A percentile compares a stretch with the other conserved stretches of the same genome.
Evolutionary conservation across 2,797 vertebrate genomes (phyloP).

Genomic region (Glyptemys insculpta): DNA sequence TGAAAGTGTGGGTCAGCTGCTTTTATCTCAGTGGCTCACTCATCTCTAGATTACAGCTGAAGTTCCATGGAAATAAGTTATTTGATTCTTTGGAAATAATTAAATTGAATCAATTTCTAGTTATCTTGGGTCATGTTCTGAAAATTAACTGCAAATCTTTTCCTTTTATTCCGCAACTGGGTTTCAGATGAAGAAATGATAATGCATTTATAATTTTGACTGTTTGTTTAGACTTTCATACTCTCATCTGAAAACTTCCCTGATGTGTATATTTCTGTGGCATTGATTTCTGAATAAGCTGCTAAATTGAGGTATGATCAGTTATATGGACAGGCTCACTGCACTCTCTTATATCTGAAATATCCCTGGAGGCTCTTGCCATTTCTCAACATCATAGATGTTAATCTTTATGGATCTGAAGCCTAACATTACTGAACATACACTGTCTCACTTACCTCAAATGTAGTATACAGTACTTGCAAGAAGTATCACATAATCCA

Average conservation of each 20-base stretch:
- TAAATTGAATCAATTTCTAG: slow-evolving; percentile 51
- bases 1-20: not conserved
- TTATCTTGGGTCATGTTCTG: slow-evolving; percentile 42
- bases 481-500: not conserved
- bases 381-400: slow-evolving; percentile 89
- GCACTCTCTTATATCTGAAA: slow-evolving; percentile 86
- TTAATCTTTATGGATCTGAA: slow-evolving; percentile 88
- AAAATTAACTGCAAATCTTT: slow-evolving; percentile 27
- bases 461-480: slow-evolving; percentile 26
- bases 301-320: slow-evolving; percentile 88
- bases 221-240: not conserved
- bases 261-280: slow-evolving; percentile 19
- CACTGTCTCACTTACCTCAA: slow-evolving; percentile 53
- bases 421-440: slow-evolving; percentile 86
- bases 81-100: slow-evolving; percentile 18
- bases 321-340: slow-evolving; percentile 89
- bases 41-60: not conserved
- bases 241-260: slow-evolving; percentile 34
- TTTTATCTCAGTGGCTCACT: not conserved
- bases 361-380: slow-evolving; percentile 85
- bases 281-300: slow-evolving; percentile 86
- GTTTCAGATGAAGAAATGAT: slow-evolving; percentile 15
- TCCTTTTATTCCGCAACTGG: slow-evolving; percentile 23
- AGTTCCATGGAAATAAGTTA: slow-evolving; percentile 36
- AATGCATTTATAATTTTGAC: slow-evolving; percentile 32